Percentiles rank a stretch among this genome's conserved stretches.
phyloP scores from a whole-genome alignment of 2,113 vertebrate species.

The Myrmophylax atrothorax region DNA sequence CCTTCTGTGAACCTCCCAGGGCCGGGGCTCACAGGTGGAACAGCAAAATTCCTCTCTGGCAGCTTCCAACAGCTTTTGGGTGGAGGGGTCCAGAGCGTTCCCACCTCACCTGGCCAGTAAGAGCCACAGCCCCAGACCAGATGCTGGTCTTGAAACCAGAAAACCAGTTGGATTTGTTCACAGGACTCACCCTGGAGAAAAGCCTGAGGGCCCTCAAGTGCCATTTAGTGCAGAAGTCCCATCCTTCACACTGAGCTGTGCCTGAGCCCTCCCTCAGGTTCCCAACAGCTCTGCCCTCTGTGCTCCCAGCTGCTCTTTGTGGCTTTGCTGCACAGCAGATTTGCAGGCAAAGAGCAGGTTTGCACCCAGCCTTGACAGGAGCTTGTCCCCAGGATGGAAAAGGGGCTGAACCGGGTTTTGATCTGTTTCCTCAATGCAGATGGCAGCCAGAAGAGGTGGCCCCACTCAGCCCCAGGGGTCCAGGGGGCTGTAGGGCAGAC shows the following conservation, averaged over 20 bases:
- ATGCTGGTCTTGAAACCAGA: neutral
- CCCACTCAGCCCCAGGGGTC: fast-evolving
- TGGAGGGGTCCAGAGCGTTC: neutral
- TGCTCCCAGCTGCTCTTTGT: neutral
- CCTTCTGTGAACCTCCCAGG: neutral
- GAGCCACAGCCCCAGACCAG: neutral
- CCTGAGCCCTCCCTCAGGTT: neutral
- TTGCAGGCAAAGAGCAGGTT: neutral
- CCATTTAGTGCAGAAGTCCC: neutral
- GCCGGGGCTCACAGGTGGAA: neutral
- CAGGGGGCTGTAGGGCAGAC: neutral
- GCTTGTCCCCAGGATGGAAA: neutral
- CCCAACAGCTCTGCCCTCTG: neutral
- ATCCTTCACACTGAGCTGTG: neutral
- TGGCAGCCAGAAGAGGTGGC: neutral
- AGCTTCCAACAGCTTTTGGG: neutral
- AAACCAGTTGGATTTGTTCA: neutral
- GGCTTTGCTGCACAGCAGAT: neutral
- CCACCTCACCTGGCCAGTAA: neutral
- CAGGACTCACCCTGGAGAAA: neutral
- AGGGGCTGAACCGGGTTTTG: neutral
- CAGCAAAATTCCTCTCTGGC: neutral
- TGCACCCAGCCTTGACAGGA: neutral
- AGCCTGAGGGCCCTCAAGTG: neutral
- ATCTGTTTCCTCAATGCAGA: neutral